Evolutionary conservation across 2,113 vertebrate species (phyloP).

Genomic region (Chauna torquata): DNA sequence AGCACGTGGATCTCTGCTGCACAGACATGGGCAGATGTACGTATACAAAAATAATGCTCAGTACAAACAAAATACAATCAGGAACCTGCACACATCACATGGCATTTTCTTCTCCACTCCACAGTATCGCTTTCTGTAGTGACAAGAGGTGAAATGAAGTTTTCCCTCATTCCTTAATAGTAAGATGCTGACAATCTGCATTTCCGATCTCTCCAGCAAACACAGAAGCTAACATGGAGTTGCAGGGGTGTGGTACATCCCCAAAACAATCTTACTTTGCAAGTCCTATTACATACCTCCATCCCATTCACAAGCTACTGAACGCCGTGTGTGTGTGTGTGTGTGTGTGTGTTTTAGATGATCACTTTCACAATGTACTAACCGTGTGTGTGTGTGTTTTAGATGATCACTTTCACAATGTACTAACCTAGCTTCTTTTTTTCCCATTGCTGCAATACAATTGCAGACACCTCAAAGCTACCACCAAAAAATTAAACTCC

Average conservation of each 20-base stretch:
- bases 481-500: not conserved
- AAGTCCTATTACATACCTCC: not conserved
- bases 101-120: not conserved
- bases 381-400: too few species aligned
- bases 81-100: accelerated
- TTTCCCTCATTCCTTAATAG: not conserved
- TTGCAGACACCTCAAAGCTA: not conserved
- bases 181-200: not conserved
- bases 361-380: too few species aligned
- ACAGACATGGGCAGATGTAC: not conserved
- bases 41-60: not conserved
- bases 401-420: not conserved
- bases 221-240: too few species aligned
- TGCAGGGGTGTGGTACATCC: not conserved
- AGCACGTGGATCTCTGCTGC: not conserved
- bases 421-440: not conserved
- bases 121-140: not conserved
- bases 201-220: not conserved
- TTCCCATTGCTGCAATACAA: not conserved
- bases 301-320: not conserved
- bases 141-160: not conserved
- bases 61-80: not conserved
- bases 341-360: too few species aligned
- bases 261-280: not conserved
- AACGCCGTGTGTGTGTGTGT: too few species aligned